Conservation (phyloP, 2,113 vertebrate species). For the Cololabis saira region DNA sequence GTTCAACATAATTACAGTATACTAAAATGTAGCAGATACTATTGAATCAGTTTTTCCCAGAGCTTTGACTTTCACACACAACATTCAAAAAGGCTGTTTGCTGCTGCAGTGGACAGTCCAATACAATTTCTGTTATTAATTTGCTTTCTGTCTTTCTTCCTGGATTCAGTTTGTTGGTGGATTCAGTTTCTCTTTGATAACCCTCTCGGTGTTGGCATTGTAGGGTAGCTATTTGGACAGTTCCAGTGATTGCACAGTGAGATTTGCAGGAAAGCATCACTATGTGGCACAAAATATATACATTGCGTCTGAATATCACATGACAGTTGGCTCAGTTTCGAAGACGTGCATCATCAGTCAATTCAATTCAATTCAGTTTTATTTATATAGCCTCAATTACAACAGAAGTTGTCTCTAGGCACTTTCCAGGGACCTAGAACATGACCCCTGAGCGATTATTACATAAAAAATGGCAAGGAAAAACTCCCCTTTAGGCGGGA, state of each 20-base stretch:
- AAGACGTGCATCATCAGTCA: too few relatives aligned
- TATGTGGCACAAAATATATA: neutral
- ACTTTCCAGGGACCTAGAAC: too few relatives aligned
- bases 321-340: constrained; percentile 24
- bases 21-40: neutral
- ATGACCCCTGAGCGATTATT: too few relatives aligned
- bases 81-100: constrained; percentile 5
- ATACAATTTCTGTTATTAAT: neutral
- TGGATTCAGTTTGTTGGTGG: neutral
- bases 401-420: too few relatives aligned
- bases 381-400: too few relatives aligned
- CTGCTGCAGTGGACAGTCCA: neutral
- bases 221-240: constrained; percentile 26
- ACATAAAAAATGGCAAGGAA: too few relatives aligned
- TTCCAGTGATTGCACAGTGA: constrained; percentile 39
- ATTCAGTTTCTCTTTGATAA: constrained; percentile 9
- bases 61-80: neutral
- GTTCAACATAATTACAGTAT: neutral
- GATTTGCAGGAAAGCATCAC: constrained; percentile 32
- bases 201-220: constrained; percentile 23
- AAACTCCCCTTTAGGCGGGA: too few relatives aligned
- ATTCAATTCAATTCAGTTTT: too few relatives aligned
- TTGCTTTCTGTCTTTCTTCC: neutral
- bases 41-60: neutral
- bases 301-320: too few relatives aligned